Percentiles rank a stretch among this genome's conserved stretches.
These are phyloP conservation scores for Sinella curviseta DNA, from an alignment of 1,140 invertebrate species.

Conservation along the genomic window DNA sequence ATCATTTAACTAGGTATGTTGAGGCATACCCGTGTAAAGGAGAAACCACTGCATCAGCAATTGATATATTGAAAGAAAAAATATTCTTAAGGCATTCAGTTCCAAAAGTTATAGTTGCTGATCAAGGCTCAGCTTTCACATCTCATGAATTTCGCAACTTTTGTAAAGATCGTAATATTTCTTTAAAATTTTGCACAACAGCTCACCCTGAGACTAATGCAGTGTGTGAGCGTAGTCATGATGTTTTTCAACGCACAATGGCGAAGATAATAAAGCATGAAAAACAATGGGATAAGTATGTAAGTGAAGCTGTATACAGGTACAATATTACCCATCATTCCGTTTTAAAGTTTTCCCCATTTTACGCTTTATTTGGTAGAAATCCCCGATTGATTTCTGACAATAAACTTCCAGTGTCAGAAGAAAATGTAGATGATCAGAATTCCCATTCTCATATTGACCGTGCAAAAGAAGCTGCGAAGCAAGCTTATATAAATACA, in stretches of 20 bases:
- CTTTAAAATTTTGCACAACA: slow-evolving; percentile 13
- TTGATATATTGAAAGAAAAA: background rate
- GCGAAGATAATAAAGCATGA: slow-evolving; percentile 52
- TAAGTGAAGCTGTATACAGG: slow-evolving; percentile 55
- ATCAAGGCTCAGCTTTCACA: slow-evolving; percentile 14
- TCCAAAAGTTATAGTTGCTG: slow-evolving; percentile 19
- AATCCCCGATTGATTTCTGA: slow-evolving; percentile 51
- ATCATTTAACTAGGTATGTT: slow-evolving; percentile 29
- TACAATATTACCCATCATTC: slow-evolving; percentile 56
- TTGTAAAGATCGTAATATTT: slow-evolving; percentile 44
- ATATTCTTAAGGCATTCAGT: slow-evolving; percentile 20
- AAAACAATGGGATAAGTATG: slow-evolving; percentile 56
- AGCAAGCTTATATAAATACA: background rate
- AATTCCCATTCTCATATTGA: background rate
- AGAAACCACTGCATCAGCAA: background rate
- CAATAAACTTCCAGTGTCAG: background rate
- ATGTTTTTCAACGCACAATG: background rate
- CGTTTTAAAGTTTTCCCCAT: slow-evolving; percentile 53
- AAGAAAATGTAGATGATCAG: background rate
- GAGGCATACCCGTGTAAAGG: slow-evolving; percentile 5
- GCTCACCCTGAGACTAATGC: background rate
- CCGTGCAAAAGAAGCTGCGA: background rate
- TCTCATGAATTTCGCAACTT: background rate
- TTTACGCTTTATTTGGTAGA: slow-evolving; percentile 56
- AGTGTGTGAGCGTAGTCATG: background rate